Evolutionary conservation across 2,888 invertebrate species (phyloP), one percentile per base, ranked within the genome.

Genomic region (Physocephala rufipes): DNA sequence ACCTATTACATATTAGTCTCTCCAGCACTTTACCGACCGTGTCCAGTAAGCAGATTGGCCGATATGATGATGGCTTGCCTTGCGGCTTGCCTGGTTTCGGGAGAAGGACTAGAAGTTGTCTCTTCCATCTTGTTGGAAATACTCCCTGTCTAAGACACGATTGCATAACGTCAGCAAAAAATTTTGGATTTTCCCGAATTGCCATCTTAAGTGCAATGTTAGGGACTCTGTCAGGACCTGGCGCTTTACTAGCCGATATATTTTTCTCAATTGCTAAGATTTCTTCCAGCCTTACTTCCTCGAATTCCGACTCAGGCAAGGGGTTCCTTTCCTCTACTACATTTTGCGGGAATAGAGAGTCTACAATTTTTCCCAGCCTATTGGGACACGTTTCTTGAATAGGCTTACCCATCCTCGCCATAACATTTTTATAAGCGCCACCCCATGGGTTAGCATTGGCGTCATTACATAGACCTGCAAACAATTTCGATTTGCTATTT

Each of bases 11-110:
- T 3, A 64, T 64, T 24, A 64, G 9, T 2, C 66, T 24, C 53
- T 66, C 66, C 2, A 49, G 36, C 2, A 51, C 21, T 30, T 66
- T 66, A 4, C 66, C 66, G 1, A 24, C 43, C 15, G 55, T 55
- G 26, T 67, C 67, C 12, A 67, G 12, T 1, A 67, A 24, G 43
- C 67, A 67, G 3, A 67, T 53, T 55, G 67, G 67, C 36, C 67
- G 26, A 19, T 55, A 67, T 2, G 67, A 26, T 19, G 55, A 55
- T 9, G 67, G 36, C 2, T 67, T 43, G 7, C 24, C 67, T 16
- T 55, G 21, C 5, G 58, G 5, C 5, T 36, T 53, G 15, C 55
- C n/a, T 21, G 19, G 36, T 24, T 55, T 55, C 28, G 53, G 67
- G 0, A 67, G 36, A 16, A 67, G 55, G 43, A 67, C 55, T 21